Conservation (phyloP, 2,797 vertebrate species). For the Oreochromis mossambicus region DNA sequence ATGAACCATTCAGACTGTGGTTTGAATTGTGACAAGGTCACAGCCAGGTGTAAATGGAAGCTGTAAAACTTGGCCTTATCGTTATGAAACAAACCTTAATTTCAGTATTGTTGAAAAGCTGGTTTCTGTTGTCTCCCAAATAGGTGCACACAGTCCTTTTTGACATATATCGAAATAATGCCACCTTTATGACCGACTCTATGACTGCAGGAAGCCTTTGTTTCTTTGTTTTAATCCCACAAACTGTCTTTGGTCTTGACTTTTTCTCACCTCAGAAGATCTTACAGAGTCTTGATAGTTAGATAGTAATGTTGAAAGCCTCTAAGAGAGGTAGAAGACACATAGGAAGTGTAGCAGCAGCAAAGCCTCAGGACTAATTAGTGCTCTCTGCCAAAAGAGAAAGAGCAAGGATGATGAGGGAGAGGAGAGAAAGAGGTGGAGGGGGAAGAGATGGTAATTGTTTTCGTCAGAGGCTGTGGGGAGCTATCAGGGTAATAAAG, state of each 20-base stretch:
- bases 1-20: background rate
- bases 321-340: background rate
- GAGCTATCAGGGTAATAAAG: slow-evolving; percentile 99
- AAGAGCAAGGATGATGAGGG: slow-evolving; percentile 37
- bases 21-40: background rate
- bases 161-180: background rate
- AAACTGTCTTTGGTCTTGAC: background rate
- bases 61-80: background rate
- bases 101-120: background rate
- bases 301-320: background rate
- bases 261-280: background rate
- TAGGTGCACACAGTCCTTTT: background rate
- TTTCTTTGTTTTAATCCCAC: background rate
- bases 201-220: background rate
- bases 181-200: background rate
- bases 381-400: slow-evolving; percentile 73
- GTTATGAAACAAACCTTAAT: background rate
- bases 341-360: background rate
- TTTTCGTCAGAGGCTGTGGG: slow-evolving; percentile 98
- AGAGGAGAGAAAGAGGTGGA: slow-evolving; percentile 10
- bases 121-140: background rate
- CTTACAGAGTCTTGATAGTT: background rate
- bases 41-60: background rate
- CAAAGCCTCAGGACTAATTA: slow-evolving; percentile 52
- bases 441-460: slow-evolving; percentile 88